Evolutionary conservation across 2,797 vertebrate genomes (phyloP), one percentile per base, ranked within the genome.

Genomic region (Petrocephalus schoutedeni): DNA sequence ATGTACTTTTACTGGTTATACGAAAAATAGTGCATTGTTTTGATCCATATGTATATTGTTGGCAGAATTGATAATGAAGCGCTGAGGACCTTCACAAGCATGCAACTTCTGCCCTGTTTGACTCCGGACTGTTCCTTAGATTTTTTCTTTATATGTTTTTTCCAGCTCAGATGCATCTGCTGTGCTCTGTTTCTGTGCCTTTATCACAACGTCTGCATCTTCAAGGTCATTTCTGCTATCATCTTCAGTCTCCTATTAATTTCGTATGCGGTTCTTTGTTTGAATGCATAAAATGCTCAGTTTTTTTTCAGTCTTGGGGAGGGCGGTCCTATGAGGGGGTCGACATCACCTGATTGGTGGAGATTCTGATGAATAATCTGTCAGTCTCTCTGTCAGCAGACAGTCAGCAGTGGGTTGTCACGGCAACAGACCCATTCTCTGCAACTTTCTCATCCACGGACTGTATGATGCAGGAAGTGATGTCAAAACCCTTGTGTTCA

Each of bases 401-500:
- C 21, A 74, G 49, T 36, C 95, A 82, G 77, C 92, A 95, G 88
- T 95, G 95, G 91, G 94, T 95, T 1, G 92, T 93, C 74, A 95
- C 92, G 10, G 94, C 91, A 10, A 93, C 86, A 0, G 93, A 90
- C 57, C 91, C 94, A 0, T 95, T 92, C 23, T 93, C 93, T 0
- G 92, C 93, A 0, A 96, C 96, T 88, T 96, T 97, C 93, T 97
- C 96, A 89, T 97, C 98, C 89, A 97, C 94, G 0, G 96, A 96
- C 87, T 96, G 97, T 90, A 98, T 96, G 5, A 97, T 93, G 36
- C 97, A 98, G 74, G 97, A 97, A 41, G 96, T 97, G 88, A 97
- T 96, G 0, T 98, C 96, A 2, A 98, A 98, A 74, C 97, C 95
- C 92, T 94, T 97, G 90, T 92, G 92, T 90, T 95, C 95, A 4